A percentile compares a stretch with the other conserved stretches of the same genome.
Conservation (phyloP, 2,113 vertebrate genomes). For the Cheilinus undulatus region DNA sequence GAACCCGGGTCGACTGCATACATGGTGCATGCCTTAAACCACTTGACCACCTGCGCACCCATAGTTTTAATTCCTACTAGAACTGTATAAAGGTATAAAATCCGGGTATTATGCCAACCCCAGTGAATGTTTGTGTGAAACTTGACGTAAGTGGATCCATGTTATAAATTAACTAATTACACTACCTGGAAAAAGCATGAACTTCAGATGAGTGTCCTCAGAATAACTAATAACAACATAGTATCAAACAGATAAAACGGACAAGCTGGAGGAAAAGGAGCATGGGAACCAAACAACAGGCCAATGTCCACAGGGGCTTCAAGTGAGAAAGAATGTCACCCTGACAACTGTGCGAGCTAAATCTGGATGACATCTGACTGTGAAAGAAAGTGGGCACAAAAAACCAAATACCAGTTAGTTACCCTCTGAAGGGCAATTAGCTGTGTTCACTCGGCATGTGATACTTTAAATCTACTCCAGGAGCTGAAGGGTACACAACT, state of each 20-base stretch:
- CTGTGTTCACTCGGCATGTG: constrained; percentile 1
- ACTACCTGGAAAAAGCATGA: background rate
- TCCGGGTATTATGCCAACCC: background rate
- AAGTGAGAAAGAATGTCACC: constrained; percentile 58
- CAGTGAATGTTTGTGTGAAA: background rate
- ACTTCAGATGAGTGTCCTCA: background rate
- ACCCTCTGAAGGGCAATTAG: constrained; percentile 15
- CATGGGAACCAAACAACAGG: constrained; percentile 33
- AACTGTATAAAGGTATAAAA: too few species aligned
- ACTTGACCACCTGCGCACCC: too few species aligned
- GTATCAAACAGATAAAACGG: background rate
- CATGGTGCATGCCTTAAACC: too few species aligned
- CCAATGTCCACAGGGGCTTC: constrained; percentile 1
- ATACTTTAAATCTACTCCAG: background rate
- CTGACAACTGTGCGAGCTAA: constrained; percentile 71
- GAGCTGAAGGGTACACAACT: background rate
- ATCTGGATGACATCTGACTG: constrained; percentile 46
- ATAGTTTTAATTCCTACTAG: too few species aligned
- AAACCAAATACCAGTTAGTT: constrained; percentile 47
- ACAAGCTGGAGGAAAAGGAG: background rate
- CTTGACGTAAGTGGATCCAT: background rate
- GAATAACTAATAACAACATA: background rate
- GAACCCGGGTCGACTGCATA: too few species aligned
- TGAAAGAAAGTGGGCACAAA: constrained; percentile 64
- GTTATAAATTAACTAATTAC: background rate